Percentiles rank a stretch among this genome's conserved stretches.
Evolutionary conservation across 2,888 invertebrate genomes (phyloP).

Genomic region (Diabrotica balteata): DNA sequence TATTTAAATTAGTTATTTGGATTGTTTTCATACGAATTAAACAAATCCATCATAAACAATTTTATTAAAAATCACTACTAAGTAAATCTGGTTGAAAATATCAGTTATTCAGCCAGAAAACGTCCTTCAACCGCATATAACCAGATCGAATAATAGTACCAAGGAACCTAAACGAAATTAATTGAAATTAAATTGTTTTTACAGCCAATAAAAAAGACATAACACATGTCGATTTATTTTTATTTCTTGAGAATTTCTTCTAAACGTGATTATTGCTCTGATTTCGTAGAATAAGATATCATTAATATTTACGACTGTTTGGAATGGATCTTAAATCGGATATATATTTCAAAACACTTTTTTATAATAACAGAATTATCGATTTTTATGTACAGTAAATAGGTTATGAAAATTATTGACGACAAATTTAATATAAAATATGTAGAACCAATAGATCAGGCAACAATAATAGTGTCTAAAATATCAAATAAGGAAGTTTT

Average conservation of each 20-base stretch:
- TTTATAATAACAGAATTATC: no score
- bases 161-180: not conserved
- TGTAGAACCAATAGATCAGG: no score
- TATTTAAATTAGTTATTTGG: no score
- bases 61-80: not conserved
- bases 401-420: no score
- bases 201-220: not conserved
- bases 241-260: not conserved
- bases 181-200: constrained; percentile 1
- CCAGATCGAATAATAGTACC: not conserved
- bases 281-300: not conserved
- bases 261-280: not conserved
- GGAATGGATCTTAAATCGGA: not conserved
- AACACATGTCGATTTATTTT: not conserved
- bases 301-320: not conserved
- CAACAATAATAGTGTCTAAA: no score
- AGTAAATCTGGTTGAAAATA: not conserved
- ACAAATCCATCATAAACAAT: no score
- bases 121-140: not conserved
- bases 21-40: no score
- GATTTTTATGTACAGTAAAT: no score
- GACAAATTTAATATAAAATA: no score
- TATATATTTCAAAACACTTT: no score
- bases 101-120: not conserved
- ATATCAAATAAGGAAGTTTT: no score